Evolutionary conservation across 1,140 invertebrate genomes (phyloP).

Genomic region (Brachionus koreanus): DNA sequence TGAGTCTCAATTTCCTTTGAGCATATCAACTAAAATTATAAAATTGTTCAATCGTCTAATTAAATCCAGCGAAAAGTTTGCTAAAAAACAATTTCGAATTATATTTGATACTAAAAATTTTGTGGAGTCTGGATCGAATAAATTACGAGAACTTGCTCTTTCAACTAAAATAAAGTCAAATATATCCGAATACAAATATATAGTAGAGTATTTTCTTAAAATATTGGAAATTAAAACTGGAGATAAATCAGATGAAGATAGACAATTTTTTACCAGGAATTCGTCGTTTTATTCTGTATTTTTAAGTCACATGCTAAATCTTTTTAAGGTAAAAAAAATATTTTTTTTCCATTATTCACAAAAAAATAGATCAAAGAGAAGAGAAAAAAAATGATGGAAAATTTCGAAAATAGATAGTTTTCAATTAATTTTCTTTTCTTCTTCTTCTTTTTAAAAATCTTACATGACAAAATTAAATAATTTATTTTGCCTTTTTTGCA

Average conservation of each 20-base stretch:
- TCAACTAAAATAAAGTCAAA: background rate
- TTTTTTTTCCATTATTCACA: background rate
- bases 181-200: background rate
- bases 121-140: background rate
- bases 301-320: background rate
- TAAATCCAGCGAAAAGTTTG: background rate
- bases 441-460: too few species aligned
- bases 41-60: constrained; percentile 10
- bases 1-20: background rate
- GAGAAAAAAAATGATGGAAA: too few species aligned
- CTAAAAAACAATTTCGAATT: constrained; percentile 13
- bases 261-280: background rate
- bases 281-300: constrained; percentile 11
- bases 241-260: background rate
- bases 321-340: background rate
- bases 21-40: background rate
- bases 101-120: constrained; percentile 26
- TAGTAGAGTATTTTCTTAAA: background rate
- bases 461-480: too few species aligned
- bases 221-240: background rate
- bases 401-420: too few species aligned
- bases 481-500: too few species aligned
- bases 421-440: too few species aligned
- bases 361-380: too few species aligned
- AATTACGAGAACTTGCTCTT: background rate